Evolutionary conservation across 2,888 invertebrate species (phyloP), one percentile per base, ranked within the genome.

Genomic region (Globia sparganii): DNA sequence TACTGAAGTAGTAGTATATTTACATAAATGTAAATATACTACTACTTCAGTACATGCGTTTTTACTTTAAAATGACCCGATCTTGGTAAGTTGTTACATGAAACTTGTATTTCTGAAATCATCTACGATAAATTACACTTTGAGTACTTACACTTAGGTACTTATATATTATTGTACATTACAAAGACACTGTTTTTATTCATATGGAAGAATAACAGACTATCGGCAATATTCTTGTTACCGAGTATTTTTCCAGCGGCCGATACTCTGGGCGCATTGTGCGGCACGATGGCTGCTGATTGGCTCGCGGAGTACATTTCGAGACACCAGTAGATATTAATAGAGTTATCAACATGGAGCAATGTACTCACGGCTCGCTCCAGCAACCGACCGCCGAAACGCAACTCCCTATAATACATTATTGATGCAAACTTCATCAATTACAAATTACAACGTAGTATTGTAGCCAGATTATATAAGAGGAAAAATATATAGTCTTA

Each of bases 331-430:
- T 91, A 92, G 91, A 91, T 95, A 95, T 93, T 94, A 93, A 94
- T 95, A 95, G 94, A 94, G 90, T 95, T 95, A 96, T 96, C 95
- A 95, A 91, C 87, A 80, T 89, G 91, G 95, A 94, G 94, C 94
- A 95, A 94, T 91, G 94, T 88, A 95, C 95, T 93, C 90, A 76
- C 84, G 80, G 87, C 79, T 84, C 80, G 72, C 81, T 78, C 76
- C 78, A 78, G 75, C 78, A 72, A 66, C 73, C 67, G 80, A 69
- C 67, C 53, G 64, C 76, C 75, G 61, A 86, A 75, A 77, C 40
- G 28, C 59, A 37, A 53, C 18, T 70, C 53, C 58, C 62, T 66
- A 31, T 66, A 28, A 49, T 58, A 49, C n/a, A n/a, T 40, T 68
- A 77, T 77, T 77, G 56, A 83, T 83, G 68, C 67, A 83, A 53